Evolutionary conservation across 2,113 vertebrate species (phyloP).

Genomic region (Rhadina sibilatrix): DNA sequence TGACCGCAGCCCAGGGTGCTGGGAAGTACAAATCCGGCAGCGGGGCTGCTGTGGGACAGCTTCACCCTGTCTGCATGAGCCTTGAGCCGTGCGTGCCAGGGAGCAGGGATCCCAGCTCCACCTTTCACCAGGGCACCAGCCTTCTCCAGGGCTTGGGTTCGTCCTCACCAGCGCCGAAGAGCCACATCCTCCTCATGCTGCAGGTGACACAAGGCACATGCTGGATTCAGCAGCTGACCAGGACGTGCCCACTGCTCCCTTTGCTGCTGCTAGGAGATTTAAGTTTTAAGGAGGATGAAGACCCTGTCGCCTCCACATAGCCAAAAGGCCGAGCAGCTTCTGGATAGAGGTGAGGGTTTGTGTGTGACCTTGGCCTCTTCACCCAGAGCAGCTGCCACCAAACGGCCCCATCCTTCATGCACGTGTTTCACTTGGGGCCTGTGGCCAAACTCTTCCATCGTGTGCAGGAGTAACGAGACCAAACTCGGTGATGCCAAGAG

Average conservation of each 20-base stretch:
- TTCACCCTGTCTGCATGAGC: neutral
- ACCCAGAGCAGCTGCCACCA: neutral
- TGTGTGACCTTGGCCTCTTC: neutral
- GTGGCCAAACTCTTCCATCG: neutral
- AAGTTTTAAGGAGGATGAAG: neutral
- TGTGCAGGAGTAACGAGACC: neutral
- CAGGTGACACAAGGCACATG: neutral
- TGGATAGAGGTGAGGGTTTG: neutral
- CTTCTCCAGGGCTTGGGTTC: neutral
- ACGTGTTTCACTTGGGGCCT: fast-evolving
- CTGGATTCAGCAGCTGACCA: neutral
- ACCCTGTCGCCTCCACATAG: neutral
- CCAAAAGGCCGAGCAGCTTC: neutral
- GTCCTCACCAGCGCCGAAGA: neutral
- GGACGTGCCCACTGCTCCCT: neutral
- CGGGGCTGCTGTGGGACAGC: neutral
- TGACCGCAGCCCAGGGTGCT: neutral
- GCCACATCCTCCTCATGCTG: neutral
- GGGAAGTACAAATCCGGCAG: neutral
- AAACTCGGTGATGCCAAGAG: neutral
- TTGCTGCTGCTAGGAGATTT: neutral
- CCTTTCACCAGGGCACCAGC: fast-evolving
- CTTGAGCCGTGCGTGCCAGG: fast-evolving
- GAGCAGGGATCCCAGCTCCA: neutral
- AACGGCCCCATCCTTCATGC: neutral